Evolutionary conservation across 2,888 invertebrate species (phyloP).

Genomic region (Eueremaeus valkanovi): DNA sequence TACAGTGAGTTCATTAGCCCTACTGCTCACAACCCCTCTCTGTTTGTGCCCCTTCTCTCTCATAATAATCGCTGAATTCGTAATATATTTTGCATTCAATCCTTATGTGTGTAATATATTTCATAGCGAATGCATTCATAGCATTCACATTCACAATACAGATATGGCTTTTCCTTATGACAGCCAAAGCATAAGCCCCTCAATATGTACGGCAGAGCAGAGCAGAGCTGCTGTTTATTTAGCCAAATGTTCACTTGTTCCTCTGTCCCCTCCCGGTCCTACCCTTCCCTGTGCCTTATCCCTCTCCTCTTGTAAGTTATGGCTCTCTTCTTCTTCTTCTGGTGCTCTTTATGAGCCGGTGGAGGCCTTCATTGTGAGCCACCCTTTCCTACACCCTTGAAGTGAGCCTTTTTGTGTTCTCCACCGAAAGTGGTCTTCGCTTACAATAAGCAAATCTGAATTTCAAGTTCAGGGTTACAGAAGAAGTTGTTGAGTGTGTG

Average conservation of each 20-base stretch:
- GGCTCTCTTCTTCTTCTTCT: neutral
- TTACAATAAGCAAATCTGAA: neutral
- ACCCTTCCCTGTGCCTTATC: neutral
- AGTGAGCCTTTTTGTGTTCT: slow-evolving; percentile 16
- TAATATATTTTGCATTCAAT: slow-evolving; percentile 32
- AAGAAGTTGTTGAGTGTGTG: too few relatives aligned
- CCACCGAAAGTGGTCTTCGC: slow-evolving; percentile 30
- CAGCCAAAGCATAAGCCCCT: neutral
- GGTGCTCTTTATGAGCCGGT: neutral
- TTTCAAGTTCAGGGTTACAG: slow-evolving; percentile 32
- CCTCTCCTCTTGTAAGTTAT: neutral
- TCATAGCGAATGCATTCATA: too few relatives aligned
- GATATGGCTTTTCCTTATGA: slow-evolving; percentile 15
- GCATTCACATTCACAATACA: slow-evolving; percentile 8
- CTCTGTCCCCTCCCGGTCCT: neutral
- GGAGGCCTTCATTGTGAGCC: slow-evolving; percentile 6
- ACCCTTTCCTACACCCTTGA: slow-evolving; percentile 33
- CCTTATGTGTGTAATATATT: neutral
- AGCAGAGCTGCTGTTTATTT: slow-evolving; percentile 3
- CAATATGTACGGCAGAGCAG: neutral
- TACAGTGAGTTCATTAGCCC: slow-evolving; percentile 21
- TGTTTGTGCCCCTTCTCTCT: slow-evolving; percentile 20
- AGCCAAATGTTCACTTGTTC: slow-evolving; percentile 24
- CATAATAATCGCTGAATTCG: slow-evolving; percentile 4
- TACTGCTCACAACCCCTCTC: neutral